Evolutionary conservation across 2,113 vertebrate species (phyloP), one percentile per base, ranked within the genome.

Genomic region (Corvus hawaiiensis): DNA sequence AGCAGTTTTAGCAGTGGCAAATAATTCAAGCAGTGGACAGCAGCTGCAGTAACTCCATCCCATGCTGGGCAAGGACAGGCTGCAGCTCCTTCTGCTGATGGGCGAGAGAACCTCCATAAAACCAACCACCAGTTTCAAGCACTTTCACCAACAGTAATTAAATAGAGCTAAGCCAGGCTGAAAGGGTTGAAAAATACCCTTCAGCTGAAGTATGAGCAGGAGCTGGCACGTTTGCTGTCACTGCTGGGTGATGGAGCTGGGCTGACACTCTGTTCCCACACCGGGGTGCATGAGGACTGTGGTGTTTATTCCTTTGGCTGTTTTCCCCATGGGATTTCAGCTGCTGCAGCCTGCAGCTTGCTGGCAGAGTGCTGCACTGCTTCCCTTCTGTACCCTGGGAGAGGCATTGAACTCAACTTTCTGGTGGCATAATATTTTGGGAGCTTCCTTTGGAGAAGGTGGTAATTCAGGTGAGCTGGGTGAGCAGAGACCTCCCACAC

Each of bases 201-300:
- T 44, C 24, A 56, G 69, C 32, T 87, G 83, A n/a, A 69, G 8
- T 12, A 10, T 24, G 39, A 16, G 35, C 67, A 75, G 80, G 24
- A 59, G 7, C 20, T 44, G 80, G 28, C 12, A 3, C 23, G 22
- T 55, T 75, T 86, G 63, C 75, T 72, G 43, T 46, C 4, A 20
- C 28, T 71, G 46, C 58, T 54, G 88, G 49, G 7, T 5, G 11
- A 16, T 48, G 56, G 68, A 44, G 35, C 43, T 54, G 44, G 33
- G 52, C 67, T 66, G 16, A 27, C 8, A 1, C 48, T 32, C 33
- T 62, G 16, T n/a, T 84, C 73, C 77, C 27, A 23, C n/a, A 5
- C 10, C 1, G 0, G 48, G 48, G 11, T 44, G 33, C 10, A 1
- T 16, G 12, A 41, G 3, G 7, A 27, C 35, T 24, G n/a, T 33